Base-by-base conservation (phyloP, 2,888 invertebrate genomes). In the Exephanes ischioxanthus region DNA sequence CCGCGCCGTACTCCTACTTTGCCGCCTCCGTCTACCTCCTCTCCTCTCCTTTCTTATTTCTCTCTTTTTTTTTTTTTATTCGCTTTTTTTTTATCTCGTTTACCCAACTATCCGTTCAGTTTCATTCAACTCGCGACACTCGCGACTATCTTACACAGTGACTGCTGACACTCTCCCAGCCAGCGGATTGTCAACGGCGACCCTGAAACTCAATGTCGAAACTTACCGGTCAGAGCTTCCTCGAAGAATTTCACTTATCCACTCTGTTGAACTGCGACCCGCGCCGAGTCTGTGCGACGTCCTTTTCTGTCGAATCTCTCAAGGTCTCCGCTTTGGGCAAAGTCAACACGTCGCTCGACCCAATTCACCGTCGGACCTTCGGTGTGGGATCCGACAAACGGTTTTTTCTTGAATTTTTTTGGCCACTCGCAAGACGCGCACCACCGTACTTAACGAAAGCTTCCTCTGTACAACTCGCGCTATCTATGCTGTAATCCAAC, bases 21-120 rank as follows among this genome's bases (percentile, higher is more conserved):
- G 87, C 87, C 86, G 81, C 71, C 84, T 86, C 85, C 86, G 55
- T 66, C 70, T 70, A 83, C 81, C 79, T 75, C 73, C 51, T 30
- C 45, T 81, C 58, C 45, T 22, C 75, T 61, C 72, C 61, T 72
- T 41, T 81, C 70, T 33, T n/a, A 61, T 51, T 79, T 66, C 48
- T 48, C 70, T 45, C 26, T 78, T 55, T 9, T 81, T 22, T 22
- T 22, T 22, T 72, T 22, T 66, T n/a, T 7, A 41, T 37, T 19
- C 33, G 22, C 68, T 71, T 66, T 45, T n/a, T 26, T 73, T 75
- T 63, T 55, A 16, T 68, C 33, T 71, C 19, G 53, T 30, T 19
- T 26, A 51, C 37, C 66, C 82, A 83, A 51, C 58, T 61, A 53
- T 61, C 41, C n/a, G 37, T 14, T 19, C 33, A 45, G 63, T 61